A percentile compares a stretch with the other conserved stretches of the same genome.
Conservation (phyloP, 2,888 invertebrate species). For the Hydraecia micacea region DNA sequence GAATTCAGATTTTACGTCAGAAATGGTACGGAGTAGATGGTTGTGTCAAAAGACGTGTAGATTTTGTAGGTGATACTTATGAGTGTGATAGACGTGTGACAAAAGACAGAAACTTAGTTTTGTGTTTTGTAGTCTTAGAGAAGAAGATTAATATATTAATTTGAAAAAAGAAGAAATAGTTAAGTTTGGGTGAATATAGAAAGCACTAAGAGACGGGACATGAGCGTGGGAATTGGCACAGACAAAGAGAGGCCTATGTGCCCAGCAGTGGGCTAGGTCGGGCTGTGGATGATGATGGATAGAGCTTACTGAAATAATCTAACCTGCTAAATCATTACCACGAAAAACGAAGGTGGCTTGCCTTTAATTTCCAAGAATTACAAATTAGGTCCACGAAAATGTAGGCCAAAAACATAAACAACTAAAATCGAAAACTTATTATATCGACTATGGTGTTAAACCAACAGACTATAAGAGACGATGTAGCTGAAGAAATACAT, state of each 20-base stretch:
- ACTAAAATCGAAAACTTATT: background rate
- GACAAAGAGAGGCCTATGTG: background rate
- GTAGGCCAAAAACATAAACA: background rate
- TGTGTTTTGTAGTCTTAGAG: background rate
- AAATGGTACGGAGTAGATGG: background rate
- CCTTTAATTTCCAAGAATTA: background rate
- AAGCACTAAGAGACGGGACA: background rate
- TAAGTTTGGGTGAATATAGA: background rate
- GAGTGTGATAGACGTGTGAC: background rate
- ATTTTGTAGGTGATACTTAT: background rate
- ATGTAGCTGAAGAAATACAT: conserved; percentile 53
- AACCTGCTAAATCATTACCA: background rate
- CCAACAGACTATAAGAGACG: conserved; percentile 21
- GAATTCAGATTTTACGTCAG: conserved; percentile 29
- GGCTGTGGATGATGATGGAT: background rate
- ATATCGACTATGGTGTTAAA: conserved; percentile 16
- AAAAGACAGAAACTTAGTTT: no score
- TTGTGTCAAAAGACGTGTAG: background rate
- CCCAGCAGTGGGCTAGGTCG: background rate
- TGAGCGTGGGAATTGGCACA: background rate
- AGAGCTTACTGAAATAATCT: background rate
- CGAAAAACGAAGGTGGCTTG: background rate
- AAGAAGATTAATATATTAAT: background rate
- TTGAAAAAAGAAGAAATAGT: background rate
- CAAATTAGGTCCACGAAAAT: background rate